Percentiles rank a stretch among this genome's conserved stretches.
These are phyloP conservation scores for Bembecia ichneumoniformis DNA, from an alignment of 2,888 invertebrate species.

Conservation along the genomic window DNA sequence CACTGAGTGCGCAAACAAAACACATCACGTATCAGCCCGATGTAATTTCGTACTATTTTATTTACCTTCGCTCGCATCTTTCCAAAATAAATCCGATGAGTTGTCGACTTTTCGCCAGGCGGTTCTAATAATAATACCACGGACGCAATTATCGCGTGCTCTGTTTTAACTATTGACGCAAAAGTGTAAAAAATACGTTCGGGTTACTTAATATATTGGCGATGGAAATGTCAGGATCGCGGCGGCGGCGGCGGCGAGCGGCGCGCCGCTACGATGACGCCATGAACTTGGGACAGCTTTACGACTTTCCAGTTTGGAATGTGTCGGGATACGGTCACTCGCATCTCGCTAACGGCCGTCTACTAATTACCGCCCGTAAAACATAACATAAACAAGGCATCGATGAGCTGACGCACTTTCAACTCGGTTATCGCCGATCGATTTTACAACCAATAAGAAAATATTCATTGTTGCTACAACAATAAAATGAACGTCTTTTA, in stretches of 20 bases:
- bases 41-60: conserved; percentile 56
- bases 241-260: too few relatives aligned
- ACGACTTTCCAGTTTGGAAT: conserved; percentile 9
- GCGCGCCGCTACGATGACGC: conserved; percentile 28
- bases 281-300: conserved; percentile 50
- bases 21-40: conserved; percentile 34
- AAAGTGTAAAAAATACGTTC: conserved; percentile 62
- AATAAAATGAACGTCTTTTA: background rate
- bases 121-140: conserved; percentile 57
- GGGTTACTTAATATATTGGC: conserved; percentile 55
- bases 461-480: background rate
- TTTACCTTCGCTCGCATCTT: conserved; percentile 55
- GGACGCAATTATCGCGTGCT: conserved; percentile 65
- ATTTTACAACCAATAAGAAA: background rate
- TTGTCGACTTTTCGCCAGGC: conserved; percentile 59
- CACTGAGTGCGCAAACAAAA: conserved; percentile 43
- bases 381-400: conserved; percentile 42
- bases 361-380: conserved; percentile 36
- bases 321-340: background rate
- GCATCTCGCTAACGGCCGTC: conserved; percentile 19
- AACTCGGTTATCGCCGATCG: conserved; percentile 1
- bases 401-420: conserved; percentile 23
- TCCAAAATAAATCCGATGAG: conserved; percentile 63
- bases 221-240: conserved; percentile 45
- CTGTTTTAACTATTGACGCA: conserved; percentile 63